Percentiles rank a stretch among this genome's conserved stretches.
phyloP scores from a whole-genome alignment of 1,140 invertebrate genomes.

The Drosophila miranda region DNA sequence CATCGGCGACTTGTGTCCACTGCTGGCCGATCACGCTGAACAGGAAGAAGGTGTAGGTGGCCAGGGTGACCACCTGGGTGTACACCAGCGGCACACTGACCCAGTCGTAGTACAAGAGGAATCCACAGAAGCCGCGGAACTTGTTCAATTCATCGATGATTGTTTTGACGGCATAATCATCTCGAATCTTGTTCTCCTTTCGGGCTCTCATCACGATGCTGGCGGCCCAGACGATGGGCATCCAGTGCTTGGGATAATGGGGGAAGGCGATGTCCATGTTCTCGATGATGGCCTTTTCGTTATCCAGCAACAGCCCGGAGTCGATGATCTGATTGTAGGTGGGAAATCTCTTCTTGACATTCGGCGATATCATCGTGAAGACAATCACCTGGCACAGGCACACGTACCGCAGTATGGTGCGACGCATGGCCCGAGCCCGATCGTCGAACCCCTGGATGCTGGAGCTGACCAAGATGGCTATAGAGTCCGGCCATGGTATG shows the following conservation, averaged over 20 bases:
- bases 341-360: constrained; percentile 96
- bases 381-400: constrained; percentile 93
- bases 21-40: constrained; percentile 89
- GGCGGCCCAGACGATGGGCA: constrained; percentile 97
- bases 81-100: constrained; percentile 97
- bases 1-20: constrained; percentile 84
- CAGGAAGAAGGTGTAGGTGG: constrained; percentile 95
- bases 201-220: constrained; percentile 93
- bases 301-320: constrained; percentile 91
- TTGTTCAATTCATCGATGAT: constrained; percentile 94
- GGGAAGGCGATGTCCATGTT: constrained; percentile 91
- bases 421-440: constrained; percentile 91
- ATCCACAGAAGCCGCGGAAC: constrained; percentile 92
- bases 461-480: constrained; percentile 89
- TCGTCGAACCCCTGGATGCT: constrained; percentile 87
- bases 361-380: constrained; percentile 91
- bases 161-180: constrained; percentile 96
- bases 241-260: constrained; percentile 95
- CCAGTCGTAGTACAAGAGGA: constrained; percentile 93
- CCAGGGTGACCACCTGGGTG: constrained; percentile 96
- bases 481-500: constrained; percentile 91
- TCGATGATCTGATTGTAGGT: constrained; percentile 94
- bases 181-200: constrained; percentile 94
- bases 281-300: constrained; percentile 91
- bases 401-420: constrained; percentile 92